Evolutionary conservation across 2,113 vertebrate genomes (phyloP), one percentile per base, ranked within the genome.

Genomic region (Laterallus jamaicensis): DNA sequence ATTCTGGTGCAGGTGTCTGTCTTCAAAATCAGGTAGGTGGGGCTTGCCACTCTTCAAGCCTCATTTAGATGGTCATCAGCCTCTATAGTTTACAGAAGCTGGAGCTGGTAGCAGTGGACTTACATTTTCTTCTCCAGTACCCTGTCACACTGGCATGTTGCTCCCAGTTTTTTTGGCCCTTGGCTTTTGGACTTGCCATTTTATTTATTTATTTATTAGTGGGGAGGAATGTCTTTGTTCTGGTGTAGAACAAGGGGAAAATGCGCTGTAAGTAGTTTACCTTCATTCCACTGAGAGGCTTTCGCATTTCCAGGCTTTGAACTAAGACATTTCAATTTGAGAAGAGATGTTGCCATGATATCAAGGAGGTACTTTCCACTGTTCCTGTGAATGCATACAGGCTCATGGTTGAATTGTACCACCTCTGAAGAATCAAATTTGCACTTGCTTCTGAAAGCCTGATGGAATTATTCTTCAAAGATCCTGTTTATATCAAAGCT

Each of bases 391-490:
- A 80, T 18, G 3, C 9, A 5, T 35, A 19, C 24, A 44, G 26
- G n/a, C 31, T 67, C 70, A 25, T 5, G 17, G 71, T 55, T 82
- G 59, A 80, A 75, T 93, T 83, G 15, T 9, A 39, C 22, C 22
- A 40, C 88, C 60, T 90, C 79, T 93, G 76, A 96, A 93, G 76
- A 83, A 92, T 86, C 60, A 78, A 77, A 93, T 95, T 96, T 86
- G 31, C 90, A 59, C 82, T 94, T 93, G 37, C 60, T 83, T 90
- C 79, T 86, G 64, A 88, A 44, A 88, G 44, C 70, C 50, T 58
- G 44, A n/a, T 40, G n/a, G 52, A 91, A 92, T 81, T 88, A 62
- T 62, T 88, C 94, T 94, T 95, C 92, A 94, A 92, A 95, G 95
- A 32, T 77, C 29, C 63, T 74, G 83, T 81, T 47, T 59, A 40